Base-by-base conservation (phyloP, 2,113 vertebrate genomes). In the Saguinus imperator region DNA sequence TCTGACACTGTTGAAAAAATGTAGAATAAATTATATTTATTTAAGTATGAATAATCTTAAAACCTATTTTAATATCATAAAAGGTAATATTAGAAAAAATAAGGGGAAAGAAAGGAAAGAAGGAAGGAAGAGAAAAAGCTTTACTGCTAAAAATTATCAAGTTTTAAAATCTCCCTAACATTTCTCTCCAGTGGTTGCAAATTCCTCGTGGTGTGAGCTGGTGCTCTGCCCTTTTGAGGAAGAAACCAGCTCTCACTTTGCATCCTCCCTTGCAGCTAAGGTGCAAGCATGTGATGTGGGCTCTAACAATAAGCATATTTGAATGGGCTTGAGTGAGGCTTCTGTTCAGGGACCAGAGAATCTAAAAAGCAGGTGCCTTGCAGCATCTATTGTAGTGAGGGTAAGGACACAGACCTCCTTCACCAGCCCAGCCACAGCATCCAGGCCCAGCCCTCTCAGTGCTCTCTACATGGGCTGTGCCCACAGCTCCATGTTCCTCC, bases 381-480 rank as follows among this genome's bases (percentile, higher is more conserved):
- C 25, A 45, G 52, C 45, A 29, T 55, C 70, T 40, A 16, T 2
- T 12, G 2, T 11, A 3, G 45, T 3, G 50, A 32, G 0, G 3
- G 23, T 14, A 5, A 45, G 4, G 18, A 6, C 17, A 1, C 57
- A 40, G 16, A 12, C 20, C 12, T 11, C 1, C 12, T 18, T 16
- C 8, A 18, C n/a, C 27, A 58, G 2, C 4, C n/a, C 0, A 7
- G n/a, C n/a, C 43, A 0, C 12, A 43, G 29, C 1, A 13, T 0
- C 21, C 16, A 7, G 4, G 8, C 25, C 18, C 29, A 43, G 55
- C 18, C 5, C 27, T 1, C 16, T 9, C 37, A 57, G 37, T 10
- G 6, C 23, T 5, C 1, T 3, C 20, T 12, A 32, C 9, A 2
- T 4, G 37, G 32, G 43, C 21, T 6, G 27, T 1, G n/a, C 16